Evolutionary conservation across 2,797 vertebrate species (phyloP).

Genomic region (Notolepis coatsorum): DNA sequence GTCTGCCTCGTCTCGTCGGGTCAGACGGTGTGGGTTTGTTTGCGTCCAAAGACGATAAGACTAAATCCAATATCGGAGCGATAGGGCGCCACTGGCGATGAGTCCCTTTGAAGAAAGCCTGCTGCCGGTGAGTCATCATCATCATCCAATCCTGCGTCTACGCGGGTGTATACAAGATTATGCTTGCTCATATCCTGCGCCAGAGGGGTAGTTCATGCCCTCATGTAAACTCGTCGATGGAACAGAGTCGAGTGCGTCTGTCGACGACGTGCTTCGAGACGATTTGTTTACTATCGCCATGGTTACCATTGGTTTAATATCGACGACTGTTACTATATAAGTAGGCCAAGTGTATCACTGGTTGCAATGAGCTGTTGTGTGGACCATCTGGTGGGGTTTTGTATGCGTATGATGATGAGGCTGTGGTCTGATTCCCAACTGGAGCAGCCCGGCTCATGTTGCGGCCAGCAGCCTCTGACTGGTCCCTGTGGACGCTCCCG

Average conservation of each 20-base stretch:
- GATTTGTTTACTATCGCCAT: conserved; percentile 30
- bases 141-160: no score
- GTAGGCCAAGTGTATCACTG: conserved; percentile 13
- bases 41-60: neutral
- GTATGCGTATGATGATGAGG: conserved; percentile 16
- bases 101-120: neutral
- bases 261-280: conserved; percentile 7
- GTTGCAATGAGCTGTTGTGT: conserved; percentile 47
- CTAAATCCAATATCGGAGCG: neutral
- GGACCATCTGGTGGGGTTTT: conserved; percentile 28
- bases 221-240: neutral
- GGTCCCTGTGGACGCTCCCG: conserved; percentile 12
- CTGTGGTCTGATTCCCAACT: conserved; percentile 38
- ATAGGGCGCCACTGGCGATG: neutral
- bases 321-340: neutral
- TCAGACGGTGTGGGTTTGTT: neutral
- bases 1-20: conserved; percentile 9
- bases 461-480: conserved; percentile 16
- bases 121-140: neutral
- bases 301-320: conserved; percentile 13
- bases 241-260: neutral
- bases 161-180: neutral
- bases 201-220: neutral
- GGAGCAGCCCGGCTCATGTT: conserved; percentile 32
- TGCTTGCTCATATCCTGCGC: neutral